Conservation (phyloP, 2,113 vertebrate species). For the human (Homo sapiens) region GRCh38 chr3:61898501-61899000, state of each 20-base stretch:
- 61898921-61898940: too few relatives aligned
- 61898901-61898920: too few relatives aligned
- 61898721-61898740: not conserved
- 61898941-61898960: too few relatives aligned
- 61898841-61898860: not conserved
- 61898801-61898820: not conserved
- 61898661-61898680: not conserved
- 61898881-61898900: not conserved
- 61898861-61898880: not conserved
- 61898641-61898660: not conserved
- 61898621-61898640: not conserved
- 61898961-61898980: too few relatives aligned
- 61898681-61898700: not conserved
- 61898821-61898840: not conserved
- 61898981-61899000: too few relatives aligned
- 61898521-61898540: too few relatives aligned
- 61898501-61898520: not conserved
- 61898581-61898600: not conserved
- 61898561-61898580: not conserved
- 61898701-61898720: not conserved
- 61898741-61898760: not conserved
- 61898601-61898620: fast-evolving
- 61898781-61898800: not conserved
- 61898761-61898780: not conserved
- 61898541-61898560: not conserved